Percentiles rank a stretch among this genome's conserved stretches.
phyloP scores from a whole-genome alignment of 2,797 vertebrate genomes.

The Poecilia picta region DNA sequence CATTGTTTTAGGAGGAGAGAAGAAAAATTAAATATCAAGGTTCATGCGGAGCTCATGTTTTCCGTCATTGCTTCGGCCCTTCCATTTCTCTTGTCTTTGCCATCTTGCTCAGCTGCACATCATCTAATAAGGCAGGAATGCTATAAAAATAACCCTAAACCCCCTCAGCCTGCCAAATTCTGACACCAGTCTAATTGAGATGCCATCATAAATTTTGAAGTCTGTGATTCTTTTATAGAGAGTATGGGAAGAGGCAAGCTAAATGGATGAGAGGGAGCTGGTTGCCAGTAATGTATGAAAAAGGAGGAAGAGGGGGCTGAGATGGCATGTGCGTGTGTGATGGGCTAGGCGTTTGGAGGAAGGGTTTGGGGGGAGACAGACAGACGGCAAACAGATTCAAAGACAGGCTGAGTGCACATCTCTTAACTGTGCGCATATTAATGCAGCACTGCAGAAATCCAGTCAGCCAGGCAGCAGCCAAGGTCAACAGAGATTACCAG shows the following conservation, averaged over 20 bases:
- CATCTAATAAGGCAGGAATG: slow-evolving; percentile 63
- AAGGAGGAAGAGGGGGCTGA: slow-evolving; percentile 6
- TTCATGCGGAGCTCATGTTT: slow-evolving; percentile 24
- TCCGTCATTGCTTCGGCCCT: slow-evolving; percentile 22
- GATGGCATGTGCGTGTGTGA: not conserved
- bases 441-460: slow-evolving; percentile 67
- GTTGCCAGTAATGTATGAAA: slow-evolving; percentile 56
- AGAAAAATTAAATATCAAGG: slow-evolving; percentile 22
- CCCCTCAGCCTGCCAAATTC: slow-evolving; percentile 65
- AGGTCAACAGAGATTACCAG: slow-evolving; percentile 78
- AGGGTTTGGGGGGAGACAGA: not conserved
- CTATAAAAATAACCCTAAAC: slow-evolving; percentile 67
- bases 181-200: slow-evolving; percentile 60
- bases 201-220: slow-evolving; percentile 60
- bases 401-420: slow-evolving; percentile 56
- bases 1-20: not conserved
- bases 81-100: slow-evolving; percentile 24
- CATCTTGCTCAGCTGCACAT: slow-evolving; percentile 41
- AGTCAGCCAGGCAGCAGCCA: slow-evolving; percentile 59
- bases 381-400: slow-evolving; percentile 39
- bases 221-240: slow-evolving; percentile 71
- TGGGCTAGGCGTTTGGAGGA: not conserved
- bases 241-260: slow-evolving; percentile 56
- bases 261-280: slow-evolving; percentile 53
- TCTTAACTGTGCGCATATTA: slow-evolving; percentile 58